Evolutionary conservation across 2,113 vertebrate species (phyloP), one percentile per base, ranked within the genome.

Genomic region (Alaudala cheleensis): DNA sequence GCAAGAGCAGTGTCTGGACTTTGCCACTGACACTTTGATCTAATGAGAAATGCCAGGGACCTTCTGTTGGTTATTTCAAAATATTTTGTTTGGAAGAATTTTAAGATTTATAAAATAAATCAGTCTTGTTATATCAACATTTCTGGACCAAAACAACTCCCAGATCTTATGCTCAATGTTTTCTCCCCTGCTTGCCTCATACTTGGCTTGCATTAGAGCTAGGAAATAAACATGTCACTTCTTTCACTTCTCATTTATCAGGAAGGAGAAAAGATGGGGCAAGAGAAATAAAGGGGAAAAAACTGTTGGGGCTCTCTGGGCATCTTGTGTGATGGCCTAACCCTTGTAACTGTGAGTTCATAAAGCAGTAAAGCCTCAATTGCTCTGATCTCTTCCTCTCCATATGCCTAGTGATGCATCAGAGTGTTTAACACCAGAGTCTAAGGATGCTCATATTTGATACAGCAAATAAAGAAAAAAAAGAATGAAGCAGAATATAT

Each of bases 1-100:
- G 22, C 40, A 49, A 50, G 12, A 77, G 45, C 40, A 45, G 47
- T 0, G 1, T 42, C 72, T 81, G 57, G 61, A 37, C 15, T 81
- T 95, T 89, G 69, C 40, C 49, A 39, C 49, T 39, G 61, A 67
- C 57, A 24, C 12, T 66, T 87, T 15, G 37, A 65, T 57, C 40
- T 80, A 80, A 93, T 64, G 40, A 84, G 51, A 78, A 81, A 34
- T 81, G 28, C 71, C 28, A 40, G 66, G 45, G 6, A 53, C n/a
- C 51, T 91, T 79, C 70, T 74, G 19, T 37, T 84, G n/a, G 24
- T 78, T 76, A 61, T 67, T 91, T 89, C 5, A 71, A 81, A 89
- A 64, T 72, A 64, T 72, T 85, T 95, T 91, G 26, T 78, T 88
- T 88, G 65, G 65, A 88, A 88, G 25, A 64, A 66, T 86, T 81